These are phyloP conservation scores for Crypturellus tataupa DNA, from an alignment of 2,797 vertebrate genomes.

Conservation along the genomic window DNA sequence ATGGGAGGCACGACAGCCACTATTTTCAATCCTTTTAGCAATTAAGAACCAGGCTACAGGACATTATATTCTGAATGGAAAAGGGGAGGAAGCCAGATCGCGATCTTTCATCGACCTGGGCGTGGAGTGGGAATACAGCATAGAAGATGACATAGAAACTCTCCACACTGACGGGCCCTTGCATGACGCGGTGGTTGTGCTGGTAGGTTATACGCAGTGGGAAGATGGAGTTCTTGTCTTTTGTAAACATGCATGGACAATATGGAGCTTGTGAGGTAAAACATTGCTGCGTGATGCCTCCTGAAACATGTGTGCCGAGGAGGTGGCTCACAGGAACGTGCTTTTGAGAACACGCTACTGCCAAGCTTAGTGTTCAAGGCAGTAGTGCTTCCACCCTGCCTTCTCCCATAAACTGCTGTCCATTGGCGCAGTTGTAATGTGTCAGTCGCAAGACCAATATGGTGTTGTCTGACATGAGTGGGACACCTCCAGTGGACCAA, in stretches of 20 bases:
- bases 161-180: conserved; percentile 94
- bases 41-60: conserved; percentile 98
- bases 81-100: conserved; percentile 90
- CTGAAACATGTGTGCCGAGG: fast-evolving
- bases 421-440: fast-evolving
- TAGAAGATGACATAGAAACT: conserved; percentile 90
- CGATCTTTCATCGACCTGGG: conserved; percentile 94
- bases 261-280: background rate
- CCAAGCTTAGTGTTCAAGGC: background rate
- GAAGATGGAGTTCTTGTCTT: background rate
- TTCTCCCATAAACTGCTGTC: background rate
- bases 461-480: fast-evolving
- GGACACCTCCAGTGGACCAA: background rate
- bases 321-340: background rate
- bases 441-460: fast-evolving
- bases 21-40: conserved; percentile 81
- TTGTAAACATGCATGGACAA: fast-evolving
- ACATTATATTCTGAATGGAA: conserved; percentile 95
- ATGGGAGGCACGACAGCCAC: background rate
- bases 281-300: fast-evolving
- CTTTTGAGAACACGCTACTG: too few species aligned
- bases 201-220: conserved; percentile 82
- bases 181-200: conserved; percentile 91
- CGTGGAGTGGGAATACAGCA: conserved; percentile 94
- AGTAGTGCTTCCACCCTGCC: too few species aligned